Conservation (phyloP, 2,113 vertebrate genomes). For the Pardalotus punctatus region DNA sequence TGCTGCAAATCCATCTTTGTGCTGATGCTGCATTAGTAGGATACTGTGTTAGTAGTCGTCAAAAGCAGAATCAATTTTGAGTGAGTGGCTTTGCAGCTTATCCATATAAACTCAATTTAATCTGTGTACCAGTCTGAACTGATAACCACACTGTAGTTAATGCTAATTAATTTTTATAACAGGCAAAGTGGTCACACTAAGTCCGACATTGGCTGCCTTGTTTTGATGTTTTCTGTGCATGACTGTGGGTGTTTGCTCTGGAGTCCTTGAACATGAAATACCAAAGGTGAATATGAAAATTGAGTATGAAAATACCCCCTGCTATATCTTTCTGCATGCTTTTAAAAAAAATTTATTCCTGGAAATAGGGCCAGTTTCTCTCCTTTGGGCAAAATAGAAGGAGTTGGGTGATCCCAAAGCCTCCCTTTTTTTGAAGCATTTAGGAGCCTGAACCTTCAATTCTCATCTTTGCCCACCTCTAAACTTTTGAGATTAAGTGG, state of each 20-base stretch:
- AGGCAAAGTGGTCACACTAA: not conserved
- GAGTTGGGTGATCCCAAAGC: not conserved
- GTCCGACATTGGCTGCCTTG: accelerated
- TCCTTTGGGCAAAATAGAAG: not conserved
- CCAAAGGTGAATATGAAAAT: not conserved
- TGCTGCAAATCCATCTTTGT: not conserved
- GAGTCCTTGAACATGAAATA: not conserved
- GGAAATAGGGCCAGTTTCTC: not conserved
- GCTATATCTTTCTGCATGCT: not conserved
- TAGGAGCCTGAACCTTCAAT: conserved; percentile 9
- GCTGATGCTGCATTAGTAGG: not conserved
- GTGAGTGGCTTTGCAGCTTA: not conserved
- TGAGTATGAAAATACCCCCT: not conserved
- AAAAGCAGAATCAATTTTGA: not conserved
- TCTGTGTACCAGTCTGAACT: not conserved
- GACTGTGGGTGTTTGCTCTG: not conserved
- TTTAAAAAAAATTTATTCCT: not conserved
- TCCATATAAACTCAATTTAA: not conserved
- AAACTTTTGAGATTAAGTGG: conserved; percentile 32
- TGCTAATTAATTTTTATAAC: not conserved
- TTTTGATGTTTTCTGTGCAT: not conserved
- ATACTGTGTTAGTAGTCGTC: not conserved
- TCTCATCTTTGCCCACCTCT: conserved; percentile 4
- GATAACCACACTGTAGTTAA: not conserved
- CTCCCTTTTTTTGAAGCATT: not conserved